Base-by-base conservation (phyloP, 1,140 invertebrate genomes). In the Pteromalus puparum region DNA sequence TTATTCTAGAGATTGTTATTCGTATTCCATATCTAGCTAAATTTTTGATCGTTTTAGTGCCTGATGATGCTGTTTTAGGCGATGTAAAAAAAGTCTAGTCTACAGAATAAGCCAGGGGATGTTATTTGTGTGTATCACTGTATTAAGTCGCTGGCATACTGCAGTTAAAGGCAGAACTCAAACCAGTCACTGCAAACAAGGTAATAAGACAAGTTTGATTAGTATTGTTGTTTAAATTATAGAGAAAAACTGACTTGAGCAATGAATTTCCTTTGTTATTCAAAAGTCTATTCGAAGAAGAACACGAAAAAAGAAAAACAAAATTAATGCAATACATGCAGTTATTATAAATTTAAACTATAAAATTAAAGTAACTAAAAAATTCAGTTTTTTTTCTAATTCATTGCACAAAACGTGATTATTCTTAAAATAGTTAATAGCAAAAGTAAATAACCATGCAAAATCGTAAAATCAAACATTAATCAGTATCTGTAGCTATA, bases 81-180 rank as follows among this genome's bases (percentile, higher is more conserved):
- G n/a, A 68, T 80, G 78, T 67, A 73, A 53, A 72, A 81, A 72
- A 81, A 75, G 24, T 61, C 81, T 82, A 82, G 21, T 79, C 77
- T 79, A 84, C 18, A 74, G 26, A 74, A 70, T 83, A 78, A 79
- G 48, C 28, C 26, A 74, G 28, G 34, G 42, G 42, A 81, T 46
- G 28, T 81, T 83, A 85, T 85, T 48, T 81, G 18, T 75, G 46
- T 18, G 30, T 76, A 34, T 28, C 21, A 65, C 28, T 88, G 15
- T 67, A 28, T 87, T 91, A 90, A 83, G 86, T 87, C 82, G 88
- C 89, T 70, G 92, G 92, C 88, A 92, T 91, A 90, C 90, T 92
- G 90, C 91, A 93, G 75, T 91, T 92, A 91, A 93, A 93, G 87
- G 91, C 92, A 84, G 92, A 92, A 83, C 91, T 92, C 89, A 93